Base-by-base conservation (phyloP, 2,113 vertebrate genomes). In the Lipophrys pholis region DNA sequence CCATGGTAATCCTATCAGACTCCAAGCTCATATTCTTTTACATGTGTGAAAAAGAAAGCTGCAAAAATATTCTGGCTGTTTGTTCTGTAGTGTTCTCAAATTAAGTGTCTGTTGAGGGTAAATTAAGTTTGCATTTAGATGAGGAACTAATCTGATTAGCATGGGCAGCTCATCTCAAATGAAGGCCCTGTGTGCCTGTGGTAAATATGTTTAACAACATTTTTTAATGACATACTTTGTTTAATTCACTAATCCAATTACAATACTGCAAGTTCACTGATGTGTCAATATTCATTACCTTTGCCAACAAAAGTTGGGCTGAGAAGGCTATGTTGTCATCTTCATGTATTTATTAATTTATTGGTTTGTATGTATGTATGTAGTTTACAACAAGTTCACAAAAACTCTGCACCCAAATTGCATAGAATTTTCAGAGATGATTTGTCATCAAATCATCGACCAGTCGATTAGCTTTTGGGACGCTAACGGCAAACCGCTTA, bases 91-190 rank as follows among this genome's bases (percentile, higher is more conserved):
- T 61, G 49, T 56, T 74, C 15, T 35, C 17, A 64, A 49, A 17
- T 30, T 12, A 64, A 30, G 46, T 45, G 12, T 66, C 57, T 8
- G 63, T 12, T 4, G 10, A 69, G 46, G 50, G 58, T 10, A 59
- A 68, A 76, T 69, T 52, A 54, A 15, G 42, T 67, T 58, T 38
- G 41, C 7, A 55, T 46, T 62, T 39, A 69, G 16, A 62, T 11
- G 10, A 11, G 64, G 36, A 73, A 11, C 11, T 75, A 78, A 78
- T 69, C 50, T 55, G 50, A 65, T 76, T 65, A 54, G 41, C 6
- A 1, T 68, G 46, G 41, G 16, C 1, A 14, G 21, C 51, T 61
- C 17, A 41, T 11, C 21, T 45, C 15, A 42, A 38, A 1, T 38
- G 3, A 58, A 55, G 10, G 8, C 42, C 5, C 2, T 35, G 17